Evolutionary conservation across 2,113 vertebrate genomes (phyloP).

Genomic region (Tyrannus savana): DNA sequence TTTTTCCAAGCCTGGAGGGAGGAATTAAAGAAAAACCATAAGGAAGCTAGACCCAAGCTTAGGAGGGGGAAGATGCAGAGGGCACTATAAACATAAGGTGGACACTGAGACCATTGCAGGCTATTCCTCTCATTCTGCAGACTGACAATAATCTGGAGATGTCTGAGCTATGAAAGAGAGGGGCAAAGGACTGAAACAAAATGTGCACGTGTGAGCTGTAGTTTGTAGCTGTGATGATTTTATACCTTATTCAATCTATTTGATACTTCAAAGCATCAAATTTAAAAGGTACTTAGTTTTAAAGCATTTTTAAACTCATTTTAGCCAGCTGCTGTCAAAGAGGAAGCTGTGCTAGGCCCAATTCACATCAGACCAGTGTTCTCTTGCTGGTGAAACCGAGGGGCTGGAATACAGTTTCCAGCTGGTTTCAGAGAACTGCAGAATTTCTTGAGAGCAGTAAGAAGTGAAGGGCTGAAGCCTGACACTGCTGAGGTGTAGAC

Average conservation of each 20-base stretch:
- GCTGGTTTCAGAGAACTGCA: not conserved
- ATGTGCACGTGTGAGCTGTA: not conserved
- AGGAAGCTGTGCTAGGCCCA: not conserved
- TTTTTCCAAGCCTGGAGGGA: not conserved
- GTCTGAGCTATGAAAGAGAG: slow-evolving; percentile 31
- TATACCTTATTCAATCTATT: not conserved
- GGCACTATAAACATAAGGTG: not conserved
- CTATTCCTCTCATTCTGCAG: not conserved
- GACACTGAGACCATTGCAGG: not conserved
- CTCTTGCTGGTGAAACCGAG: not conserved
- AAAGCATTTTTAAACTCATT: not conserved
- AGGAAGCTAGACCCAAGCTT: not conserved
- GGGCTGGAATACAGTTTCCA: not conserved
- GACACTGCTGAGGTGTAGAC: not conserved
- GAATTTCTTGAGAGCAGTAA: not conserved
- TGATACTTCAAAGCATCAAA: not conserved
- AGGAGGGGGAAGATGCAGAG: not conserved
- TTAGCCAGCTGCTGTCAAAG: slow-evolving; percentile 1
- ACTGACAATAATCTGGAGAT: not conserved
- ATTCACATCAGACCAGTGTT: not conserved
- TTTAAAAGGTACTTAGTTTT: not conserved
- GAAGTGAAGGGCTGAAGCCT: not conserved
- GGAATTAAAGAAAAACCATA: not conserved
- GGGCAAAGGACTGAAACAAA: slow-evolving; percentile 2
- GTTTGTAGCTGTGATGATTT: not conserved